Conservation (phyloP, 2,888 invertebrate species). For the Mythimna vitellina region DNA sequence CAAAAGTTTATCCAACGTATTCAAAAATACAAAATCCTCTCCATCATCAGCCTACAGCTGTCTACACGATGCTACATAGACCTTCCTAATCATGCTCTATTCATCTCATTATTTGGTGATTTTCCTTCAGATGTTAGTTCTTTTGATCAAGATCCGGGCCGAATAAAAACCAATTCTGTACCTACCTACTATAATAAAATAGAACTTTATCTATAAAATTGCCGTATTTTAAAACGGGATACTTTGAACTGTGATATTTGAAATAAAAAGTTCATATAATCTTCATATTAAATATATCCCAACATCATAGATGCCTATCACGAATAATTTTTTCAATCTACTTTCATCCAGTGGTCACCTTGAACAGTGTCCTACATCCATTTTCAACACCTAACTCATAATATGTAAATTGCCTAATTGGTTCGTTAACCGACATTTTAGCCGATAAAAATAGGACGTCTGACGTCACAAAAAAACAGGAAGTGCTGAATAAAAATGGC, state of each 20-base stretch:
- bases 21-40: background rate
- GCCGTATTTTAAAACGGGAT: too few relatives aligned
- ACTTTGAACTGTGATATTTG: too few relatives aligned
- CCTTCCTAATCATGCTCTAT: background rate
- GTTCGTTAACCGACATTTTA: constrained; percentile 51
- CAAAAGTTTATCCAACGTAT: background rate
- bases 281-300: too few relatives aligned
- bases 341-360: constrained; percentile 17
- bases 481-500: constrained; percentile 46
- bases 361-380: constrained; percentile 32
- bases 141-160: too few relatives aligned
- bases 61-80: background rate
- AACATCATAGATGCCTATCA: background rate
- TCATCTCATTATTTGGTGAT: background rate
- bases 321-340: constrained; percentile 3
- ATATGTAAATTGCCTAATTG: constrained; percentile 44
- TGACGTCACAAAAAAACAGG: constrained; percentile 52
- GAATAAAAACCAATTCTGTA: background rate
- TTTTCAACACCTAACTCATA: constrained; percentile 25
- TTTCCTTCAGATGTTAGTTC: background rate
- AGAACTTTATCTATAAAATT: too few relatives aligned
- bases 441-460: constrained; percentile 32
- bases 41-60: background rate
- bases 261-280: too few relatives aligned
- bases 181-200: too few relatives aligned